These are phyloP conservation scores for Sphaeramia orbicularis DNA, from an alignment of 2,797 vertebrate genomes.

Conservation along the genomic window DNA sequence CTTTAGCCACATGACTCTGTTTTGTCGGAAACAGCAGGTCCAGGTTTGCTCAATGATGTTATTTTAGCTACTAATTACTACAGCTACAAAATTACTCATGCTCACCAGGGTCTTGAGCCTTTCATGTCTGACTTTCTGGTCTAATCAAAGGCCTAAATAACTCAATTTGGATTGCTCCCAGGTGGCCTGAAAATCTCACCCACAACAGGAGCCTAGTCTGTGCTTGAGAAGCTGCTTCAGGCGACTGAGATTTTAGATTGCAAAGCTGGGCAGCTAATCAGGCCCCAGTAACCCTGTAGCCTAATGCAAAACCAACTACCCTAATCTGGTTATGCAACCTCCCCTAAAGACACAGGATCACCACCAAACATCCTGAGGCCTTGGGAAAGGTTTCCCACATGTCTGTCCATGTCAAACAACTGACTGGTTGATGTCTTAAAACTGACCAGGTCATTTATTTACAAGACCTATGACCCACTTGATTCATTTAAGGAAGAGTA, in stretches of 20 bases:
- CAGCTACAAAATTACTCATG: background rate
- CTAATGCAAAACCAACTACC: constrained; percentile 51
- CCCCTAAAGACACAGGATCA: constrained; percentile 32
- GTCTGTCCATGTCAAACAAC: constrained; percentile 4
- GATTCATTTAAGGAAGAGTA: background rate
- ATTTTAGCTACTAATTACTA: background rate
- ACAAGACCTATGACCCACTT: background rate
- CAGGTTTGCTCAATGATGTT: background rate
- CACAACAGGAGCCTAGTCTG: constrained; percentile 36
- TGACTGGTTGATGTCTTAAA: constrained; percentile 3
- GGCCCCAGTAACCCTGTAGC: constrained; percentile 47
- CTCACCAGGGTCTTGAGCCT: background rate
- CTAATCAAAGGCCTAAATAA: constrained; percentile 2
- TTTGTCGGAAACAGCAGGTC: background rate
- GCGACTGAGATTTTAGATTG: constrained; percentile 44
- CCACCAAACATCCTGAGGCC: constrained; percentile 33
- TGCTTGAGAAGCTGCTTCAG: constrained; percentile 51
- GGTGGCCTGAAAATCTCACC: constrained; percentile 25
- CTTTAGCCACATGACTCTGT: background rate
- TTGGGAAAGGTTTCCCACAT: constrained; percentile 44
- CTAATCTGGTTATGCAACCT: constrained; percentile 67
- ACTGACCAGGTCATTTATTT: constrained; percentile 26
- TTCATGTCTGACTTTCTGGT: constrained; percentile 9
- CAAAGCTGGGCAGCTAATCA: constrained; percentile 47
- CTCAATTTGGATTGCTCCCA: constrained; percentile 3